Evolutionary conservation across 2,888 invertebrate genomes (phyloP), one percentile per base, ranked within the genome.

Genomic region (Epicampocera succincta): DNA sequence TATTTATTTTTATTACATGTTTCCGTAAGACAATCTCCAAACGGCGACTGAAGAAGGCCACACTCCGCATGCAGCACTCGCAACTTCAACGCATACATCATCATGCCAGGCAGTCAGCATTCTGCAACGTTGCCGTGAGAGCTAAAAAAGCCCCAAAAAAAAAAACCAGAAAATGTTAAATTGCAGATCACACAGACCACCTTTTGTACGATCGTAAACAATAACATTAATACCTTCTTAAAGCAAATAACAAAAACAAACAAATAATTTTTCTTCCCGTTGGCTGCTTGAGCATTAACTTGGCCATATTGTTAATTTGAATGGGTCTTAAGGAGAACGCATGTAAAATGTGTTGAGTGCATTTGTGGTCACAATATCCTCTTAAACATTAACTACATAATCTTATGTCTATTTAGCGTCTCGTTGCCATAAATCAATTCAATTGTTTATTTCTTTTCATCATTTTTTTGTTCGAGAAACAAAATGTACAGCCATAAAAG

Each of bases 391-490:
- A 86, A 86, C 72, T 72, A 87, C 88, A 82, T 87, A 87, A 87
- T 88, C 88, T 88, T 86, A 86, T 87, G 87, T 88, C 88, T 87
- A 88, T 87, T 87, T 88, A 87, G 85, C 86, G 87, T 87, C 87
- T 87, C 86, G 86, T 83, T 85, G 87, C 86, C 85, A 88, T 88
- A 88, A 88, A 88, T 88, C 88, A 88, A 88, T 87, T 87, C 87
- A 79, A 88, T 88, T 87, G 85, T 86, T 86, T 83, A 77, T 58
- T 69, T 65, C 33, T 73, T 33, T 54, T 42, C 54, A 19, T 40
- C 66, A 21, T 60, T 48, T 29, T 13, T 46, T 65, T 56, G 13
- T 65, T 65, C 25, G 33, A 29, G 25, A 29, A 60, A 72, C 58
- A 71, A 71, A 68, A 69, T 63, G 61, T 69, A 17, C 63, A 66